A percentile compares a stretch with the other conserved stretches of the same genome.
Evolutionary conservation across 2,113 vertebrate species (phyloP).

Genomic region (Thymallus thymallus): DNA sequence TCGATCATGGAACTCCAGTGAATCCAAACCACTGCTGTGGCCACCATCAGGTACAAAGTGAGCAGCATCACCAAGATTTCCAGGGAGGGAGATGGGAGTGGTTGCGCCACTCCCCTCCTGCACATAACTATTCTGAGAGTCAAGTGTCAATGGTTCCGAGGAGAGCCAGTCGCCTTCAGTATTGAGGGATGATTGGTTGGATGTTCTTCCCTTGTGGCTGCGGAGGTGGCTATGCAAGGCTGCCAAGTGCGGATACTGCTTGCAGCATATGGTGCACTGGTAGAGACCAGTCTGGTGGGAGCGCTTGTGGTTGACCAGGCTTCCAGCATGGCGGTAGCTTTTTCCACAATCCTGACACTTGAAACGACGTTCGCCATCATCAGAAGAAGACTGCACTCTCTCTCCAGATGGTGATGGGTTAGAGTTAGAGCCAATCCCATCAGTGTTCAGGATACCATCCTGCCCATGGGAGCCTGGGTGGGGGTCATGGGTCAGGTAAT

Average conservation of each 20-base stretch:
- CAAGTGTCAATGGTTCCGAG: constrained; percentile 73
- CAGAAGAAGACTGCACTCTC: constrained; percentile 62
- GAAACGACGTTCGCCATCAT: constrained; percentile 73
- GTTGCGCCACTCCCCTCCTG: constrained; percentile 69
- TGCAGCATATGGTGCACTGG: constrained; percentile 82
- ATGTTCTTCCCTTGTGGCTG: constrained; percentile 79
- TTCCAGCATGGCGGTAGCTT: constrained; percentile 87
- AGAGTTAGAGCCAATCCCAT: constrained; percentile 64
- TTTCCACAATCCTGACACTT: constrained; percentile 86
- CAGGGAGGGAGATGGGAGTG: constrained; percentile 69
- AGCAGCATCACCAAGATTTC: constrained; percentile 62
- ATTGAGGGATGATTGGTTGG: constrained; percentile 57
- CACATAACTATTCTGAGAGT: constrained; percentile 71
- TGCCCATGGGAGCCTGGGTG: constrained; percentile 66
- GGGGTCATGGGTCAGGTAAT: constrained; percentile 79
- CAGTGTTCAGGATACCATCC: constrained; percentile 65
- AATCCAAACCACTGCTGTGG: constrained; percentile 71
- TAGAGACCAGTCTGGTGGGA: constrained; percentile 87
- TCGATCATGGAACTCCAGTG: constrained; percentile 70
- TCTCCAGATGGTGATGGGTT: constrained; percentile 64
- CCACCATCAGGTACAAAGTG: constrained; percentile 67
- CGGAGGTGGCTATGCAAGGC: constrained; percentile 86
- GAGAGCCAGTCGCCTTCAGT: constrained; percentile 77
- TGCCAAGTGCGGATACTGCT: constrained; percentile 85
- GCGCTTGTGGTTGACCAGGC: constrained; percentile 88